These are phyloP conservation scores for Dipodomys ordii DNA, from an alignment of 2,113 vertebrate genomes.

Conservation along the genomic window DNA sequence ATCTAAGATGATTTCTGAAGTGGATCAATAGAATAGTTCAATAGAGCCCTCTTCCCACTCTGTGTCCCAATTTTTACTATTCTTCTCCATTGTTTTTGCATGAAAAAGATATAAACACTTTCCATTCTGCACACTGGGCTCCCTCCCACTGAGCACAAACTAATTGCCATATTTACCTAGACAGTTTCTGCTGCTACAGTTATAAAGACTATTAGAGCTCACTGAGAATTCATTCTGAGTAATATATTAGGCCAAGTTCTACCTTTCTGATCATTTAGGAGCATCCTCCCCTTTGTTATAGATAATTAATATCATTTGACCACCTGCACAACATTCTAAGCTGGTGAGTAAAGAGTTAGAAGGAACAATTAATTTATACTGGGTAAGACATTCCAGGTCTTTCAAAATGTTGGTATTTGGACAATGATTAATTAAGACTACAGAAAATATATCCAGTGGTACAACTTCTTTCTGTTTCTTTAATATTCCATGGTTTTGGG, in stretches of 20 bases:
- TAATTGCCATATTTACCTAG: slow-evolving; percentile 63
- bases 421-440: slow-evolving; percentile 66
- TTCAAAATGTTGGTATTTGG: slow-evolving; percentile 28
- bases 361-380: slow-evolving; percentile 58
- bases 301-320: slow-evolving; percentile 66
- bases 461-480: slow-evolving; percentile 36
- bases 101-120: slow-evolving; percentile 62
- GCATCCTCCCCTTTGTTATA: slow-evolving; percentile 37
- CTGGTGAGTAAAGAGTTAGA: slow-evolving; percentile 28
- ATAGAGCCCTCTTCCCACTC: neutral
- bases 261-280: slow-evolving; percentile 47
- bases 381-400: slow-evolving; percentile 21
- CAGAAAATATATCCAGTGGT: slow-evolving; percentile 21
- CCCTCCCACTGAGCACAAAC: slow-evolving; percentile 45
- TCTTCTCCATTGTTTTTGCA: slow-evolving; percentile 55
- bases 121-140: slow-evolving; percentile 12
- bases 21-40: neutral
- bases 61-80: slow-evolving; percentile 40
- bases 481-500: slow-evolving; percentile 10
- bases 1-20: slow-evolving; percentile 37
- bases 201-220: slow-evolving; percentile 65
- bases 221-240: slow-evolving; percentile 54
- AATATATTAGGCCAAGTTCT: slow-evolving; percentile 61
- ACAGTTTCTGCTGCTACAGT: slow-evolving; percentile 27
- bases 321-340: slow-evolving; percentile 58